Base-by-base conservation (phyloP, 2,888 invertebrate species). In the Spodoptera picta region DNA sequence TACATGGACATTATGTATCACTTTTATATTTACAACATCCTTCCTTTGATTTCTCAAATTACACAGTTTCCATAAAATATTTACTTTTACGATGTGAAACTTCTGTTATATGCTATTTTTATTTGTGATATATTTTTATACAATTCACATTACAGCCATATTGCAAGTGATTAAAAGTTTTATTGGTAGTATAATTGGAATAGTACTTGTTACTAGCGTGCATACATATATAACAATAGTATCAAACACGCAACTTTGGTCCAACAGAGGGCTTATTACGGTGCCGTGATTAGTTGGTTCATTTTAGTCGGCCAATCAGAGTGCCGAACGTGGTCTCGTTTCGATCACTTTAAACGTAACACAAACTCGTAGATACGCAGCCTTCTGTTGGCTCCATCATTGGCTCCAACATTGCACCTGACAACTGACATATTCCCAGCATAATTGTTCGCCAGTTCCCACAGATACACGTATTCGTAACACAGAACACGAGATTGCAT, bases 401-500 rank as follows among this genome's bases (percentile, higher is more conserved):
- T 69, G 52, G 70, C 43, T 55, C 70, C 70, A 73, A 70, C 60
- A 56, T 65, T 60, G 54, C 58, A 65, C 56, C 59, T 48, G 42
- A 65, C 42, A 52, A 54, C 57, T 54, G 47, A 66, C 63, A 65
- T 73, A 47, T 81, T 81, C 80, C 68, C 81, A 81, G 65, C 64
- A 70, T 70, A 70, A 79, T 80, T 75, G 73, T 82, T 71, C 51
- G 50, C 50, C 5, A 62, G 68, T 77, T 80, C 80, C 62, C 80
- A 79, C 82, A 81, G 71, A 62, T 47, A 66, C 27, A 64, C 58
- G 36, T 36, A 67, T 77, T 77, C 77, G 77, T 69, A 77, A 81
- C 61, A 73, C 73, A 62, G 64, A 77, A 81, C 61, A 73, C 73
- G 62, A 65, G 60, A 77, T 80, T 76, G 65, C 80, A 82, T 80